Evolutionary conservation across 2,797 vertebrate species (phyloP).

Genomic region (Acrossocheilus fasciatus): DNA sequence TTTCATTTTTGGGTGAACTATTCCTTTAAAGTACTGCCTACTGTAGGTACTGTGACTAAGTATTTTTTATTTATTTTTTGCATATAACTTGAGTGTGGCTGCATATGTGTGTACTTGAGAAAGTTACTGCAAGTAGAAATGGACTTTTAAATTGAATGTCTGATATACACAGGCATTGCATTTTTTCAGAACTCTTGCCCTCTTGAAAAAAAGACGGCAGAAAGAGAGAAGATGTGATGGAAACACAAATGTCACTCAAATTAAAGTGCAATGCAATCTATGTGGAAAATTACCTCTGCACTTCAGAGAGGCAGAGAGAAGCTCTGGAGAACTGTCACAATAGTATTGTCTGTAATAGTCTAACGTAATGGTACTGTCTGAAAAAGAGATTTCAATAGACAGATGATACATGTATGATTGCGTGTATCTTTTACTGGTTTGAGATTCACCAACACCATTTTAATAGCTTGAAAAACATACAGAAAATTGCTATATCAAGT

Average conservation of each 20-base stretch:
- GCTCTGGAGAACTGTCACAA: slow-evolving; percentile 46
- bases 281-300: slow-evolving; percentile 66
- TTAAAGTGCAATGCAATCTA: slow-evolving; percentile 62
- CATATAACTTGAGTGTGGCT: not conserved
- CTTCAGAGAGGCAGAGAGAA: slow-evolving; percentile 44
- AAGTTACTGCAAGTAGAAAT: not conserved
- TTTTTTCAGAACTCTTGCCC: slow-evolving; percentile 46
- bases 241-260: slow-evolving; percentile 73
- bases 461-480: not conserved
- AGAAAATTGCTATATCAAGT: not conserved
- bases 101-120: slow-evolving; percentile 9
- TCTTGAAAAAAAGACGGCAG: slow-evolving; percentile 46
- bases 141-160: slow-evolving; percentile 9
- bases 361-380: slow-evolving; percentile 23
- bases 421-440: not conserved
- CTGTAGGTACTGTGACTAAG: too few species aligned
- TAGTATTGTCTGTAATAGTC: slow-evolving; percentile 25
- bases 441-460: not conserved
- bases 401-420: slow-evolving; percentile 1
- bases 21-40: not conserved
- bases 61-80: not conserved
- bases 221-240: slow-evolving; percentile 50
- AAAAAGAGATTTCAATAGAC: slow-evolving; percentile 17
- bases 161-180: not conserved
- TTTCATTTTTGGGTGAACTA: not conserved